Evolutionary conservation across 1,140 invertebrate genomes (phyloP).

Genomic region (Bombus pyrosoma): DNA sequence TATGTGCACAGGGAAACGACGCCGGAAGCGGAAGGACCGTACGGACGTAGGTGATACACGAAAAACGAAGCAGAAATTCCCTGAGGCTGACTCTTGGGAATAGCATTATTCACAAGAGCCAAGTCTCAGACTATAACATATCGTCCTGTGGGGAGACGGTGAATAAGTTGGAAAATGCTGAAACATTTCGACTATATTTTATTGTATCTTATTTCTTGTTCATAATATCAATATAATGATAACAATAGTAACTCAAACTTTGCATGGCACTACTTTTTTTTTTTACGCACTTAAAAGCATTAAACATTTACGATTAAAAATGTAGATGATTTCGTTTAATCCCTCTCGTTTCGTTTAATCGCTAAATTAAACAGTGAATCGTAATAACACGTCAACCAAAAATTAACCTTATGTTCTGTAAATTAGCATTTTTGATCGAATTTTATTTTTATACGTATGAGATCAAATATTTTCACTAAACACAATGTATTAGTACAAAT

Average conservation of each 20-base stretch:
- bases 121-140: background rate
- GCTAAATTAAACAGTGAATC: background rate
- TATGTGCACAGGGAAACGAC: slow-evolving; percentile 76
- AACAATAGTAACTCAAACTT: background rate
- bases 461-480: background rate
- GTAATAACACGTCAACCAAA: background rate
- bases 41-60: background rate
- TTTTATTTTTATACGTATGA: background rate
- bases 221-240: background rate
- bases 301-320: background rate
- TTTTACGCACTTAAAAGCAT: background rate
- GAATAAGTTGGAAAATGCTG: background rate
- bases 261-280: background rate
- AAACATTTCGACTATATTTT: slow-evolving; percentile 1
- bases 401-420: background rate
- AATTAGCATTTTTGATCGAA: background rate
- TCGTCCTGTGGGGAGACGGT: background rate
- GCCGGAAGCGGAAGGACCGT: slow-evolving; percentile 71
- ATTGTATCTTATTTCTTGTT: slow-evolving; percentile 19
- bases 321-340: background rate
- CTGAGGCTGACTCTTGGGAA: slow-evolving; percentile 39
- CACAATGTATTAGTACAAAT: background rate
- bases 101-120: background rate
- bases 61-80: slow-evolving; percentile 62
- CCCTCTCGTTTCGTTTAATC: background rate